Percentiles rank a stretch among this genome's conserved stretches.
These are phyloP conservation scores for Rhinichthys osculus DNA, from an alignment of 2,797 vertebrate genomes.

Conservation along the genomic window DNA sequence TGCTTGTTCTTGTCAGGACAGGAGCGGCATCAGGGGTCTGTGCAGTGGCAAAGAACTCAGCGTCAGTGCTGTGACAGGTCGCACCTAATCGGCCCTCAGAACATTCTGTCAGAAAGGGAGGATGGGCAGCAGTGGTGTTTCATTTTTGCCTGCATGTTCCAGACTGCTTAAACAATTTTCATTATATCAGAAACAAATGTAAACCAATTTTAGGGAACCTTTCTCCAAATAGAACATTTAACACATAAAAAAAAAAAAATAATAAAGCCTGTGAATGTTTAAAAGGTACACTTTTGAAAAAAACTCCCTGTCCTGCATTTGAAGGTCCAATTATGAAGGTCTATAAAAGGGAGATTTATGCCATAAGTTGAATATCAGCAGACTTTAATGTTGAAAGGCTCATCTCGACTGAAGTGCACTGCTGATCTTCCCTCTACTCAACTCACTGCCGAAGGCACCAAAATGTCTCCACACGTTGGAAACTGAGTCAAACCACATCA, in stretches of 20 bases:
- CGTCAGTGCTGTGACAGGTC: conserved; percentile 90
- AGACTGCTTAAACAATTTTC: not conserved
- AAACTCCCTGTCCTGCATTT: conserved; percentile 55
- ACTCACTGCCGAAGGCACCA: conserved; percentile 70
- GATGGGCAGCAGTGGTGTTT: conserved; percentile 5
- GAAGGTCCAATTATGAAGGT: conserved; percentile 70
- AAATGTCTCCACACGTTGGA: conserved; percentile 79
- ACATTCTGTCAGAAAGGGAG: conserved; percentile 71
- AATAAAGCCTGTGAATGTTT: conserved; percentile 51
- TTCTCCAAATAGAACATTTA: conserved; percentile 14
- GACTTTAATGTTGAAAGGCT: conserved; percentile 73
- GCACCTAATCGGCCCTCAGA: conserved; percentile 77
- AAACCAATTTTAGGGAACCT: not conserved
- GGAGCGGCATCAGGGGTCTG: conserved; percentile 86
- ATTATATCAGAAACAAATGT: conserved; percentile 3
- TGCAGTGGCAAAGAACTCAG: conserved; percentile 70
- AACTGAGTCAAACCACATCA: conserved; percentile 82
- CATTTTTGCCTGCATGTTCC: not conserved
- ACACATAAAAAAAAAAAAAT: not conserved
- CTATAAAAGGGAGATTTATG: conserved; percentile 71
- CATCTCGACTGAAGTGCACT: conserved; percentile 69
- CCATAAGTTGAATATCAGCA: conserved; percentile 74
- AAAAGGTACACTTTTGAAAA: conserved; percentile 49
- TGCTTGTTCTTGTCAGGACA: conserved; percentile 95
- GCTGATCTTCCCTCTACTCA: conserved; percentile 60